These are phyloP conservation scores for Copidosoma floridanum DNA, from an alignment of 1,140 invertebrate species.

Conservation along the genomic window DNA sequence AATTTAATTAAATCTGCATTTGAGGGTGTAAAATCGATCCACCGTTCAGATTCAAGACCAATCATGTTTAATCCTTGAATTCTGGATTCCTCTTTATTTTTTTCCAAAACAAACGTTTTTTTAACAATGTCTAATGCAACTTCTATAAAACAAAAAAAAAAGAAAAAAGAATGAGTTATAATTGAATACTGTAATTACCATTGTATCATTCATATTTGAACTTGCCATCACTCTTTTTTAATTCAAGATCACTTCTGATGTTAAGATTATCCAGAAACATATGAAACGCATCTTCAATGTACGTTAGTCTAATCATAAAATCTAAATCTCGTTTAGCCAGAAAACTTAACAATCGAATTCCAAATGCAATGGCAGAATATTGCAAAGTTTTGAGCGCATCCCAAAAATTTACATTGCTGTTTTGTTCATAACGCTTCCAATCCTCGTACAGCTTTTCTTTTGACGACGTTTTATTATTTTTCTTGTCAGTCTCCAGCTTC, in stretches of 20 bases:
- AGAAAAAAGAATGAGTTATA: neutral
- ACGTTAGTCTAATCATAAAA: slow-evolving; percentile 38
- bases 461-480: slow-evolving; percentile 3
- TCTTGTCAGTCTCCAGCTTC: neutral
- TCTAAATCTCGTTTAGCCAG: slow-evolving; percentile 43
- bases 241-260: slow-evolving; percentile 34
- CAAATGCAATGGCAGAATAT: slow-evolving; percentile 38
- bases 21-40: slow-evolving; percentile 3
- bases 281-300: slow-evolving; percentile 43
- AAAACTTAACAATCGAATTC: slow-evolving; percentile 45
- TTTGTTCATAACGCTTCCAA: slow-evolving; percentile 21
- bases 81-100: slow-evolving; percentile 18
- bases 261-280: slow-evolving; percentile 41
- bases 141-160: slow-evolving; percentile 1
- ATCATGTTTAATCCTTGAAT: slow-evolving; percentile 11
- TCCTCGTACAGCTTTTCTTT: slow-evolving; percentile 17
- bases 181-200: neutral
- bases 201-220: no score
- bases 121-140: slow-evolving; percentile 24
- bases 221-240: slow-evolving; percentile 46
- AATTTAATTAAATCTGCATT: slow-evolving; percentile 8
- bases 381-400: slow-evolving; percentile 34
- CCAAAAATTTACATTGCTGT: slow-evolving; percentile 35
- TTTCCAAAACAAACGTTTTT: slow-evolving; percentile 24
- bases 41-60: neutral